Percentiles rank a stretch among this genome's conserved stretches.
Conservation (phyloP, 2,113 vertebrate genomes). For the Ptychochromis oligacanthus region DNA sequence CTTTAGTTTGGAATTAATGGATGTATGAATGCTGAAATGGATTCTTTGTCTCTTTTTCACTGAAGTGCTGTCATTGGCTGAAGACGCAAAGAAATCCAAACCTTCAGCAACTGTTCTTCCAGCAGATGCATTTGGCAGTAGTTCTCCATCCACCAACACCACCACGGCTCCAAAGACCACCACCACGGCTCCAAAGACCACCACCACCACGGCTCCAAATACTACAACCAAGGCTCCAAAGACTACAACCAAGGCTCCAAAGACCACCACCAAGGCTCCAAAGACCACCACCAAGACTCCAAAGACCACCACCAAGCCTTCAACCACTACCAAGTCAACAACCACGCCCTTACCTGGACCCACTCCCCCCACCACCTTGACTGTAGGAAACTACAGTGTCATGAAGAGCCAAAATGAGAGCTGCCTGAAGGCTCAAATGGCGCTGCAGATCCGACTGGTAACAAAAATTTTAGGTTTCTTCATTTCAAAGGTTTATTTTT, state of each 20-base stretch:
- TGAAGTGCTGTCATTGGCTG: slow-evolving; percentile 44
- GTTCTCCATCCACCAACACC: not conserved
- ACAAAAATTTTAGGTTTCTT: not conserved
- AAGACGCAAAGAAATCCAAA: not conserved
- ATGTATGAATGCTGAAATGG: not conserved
- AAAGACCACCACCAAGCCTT: not conserved
- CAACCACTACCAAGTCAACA: not conserved
- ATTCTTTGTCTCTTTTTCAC: slow-evolving; percentile 18
- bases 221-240: no score
- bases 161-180: not conserved
- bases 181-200: not conserved
- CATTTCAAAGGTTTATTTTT: not conserved
- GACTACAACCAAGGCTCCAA: not conserved
- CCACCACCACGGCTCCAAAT: no score
- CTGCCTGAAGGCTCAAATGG: slow-evolving; percentile 63
- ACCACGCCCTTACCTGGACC: not conserved
- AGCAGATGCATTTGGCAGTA: not conserved
- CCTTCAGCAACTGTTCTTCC: slow-evolving; percentile 37
- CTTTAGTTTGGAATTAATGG: not conserved
- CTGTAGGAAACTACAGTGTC: slow-evolving; percentile 63
- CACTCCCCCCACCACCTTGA: not conserved
- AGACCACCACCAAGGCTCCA: not conserved
- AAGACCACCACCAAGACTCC: not conserved
- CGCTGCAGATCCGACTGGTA: slow-evolving; percentile 64
- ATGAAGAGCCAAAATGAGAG: fast-evolving